Evolutionary conservation across 2,888 invertebrate genomes (phyloP).

Genomic region (Kryphioiulus occultus): DNA sequence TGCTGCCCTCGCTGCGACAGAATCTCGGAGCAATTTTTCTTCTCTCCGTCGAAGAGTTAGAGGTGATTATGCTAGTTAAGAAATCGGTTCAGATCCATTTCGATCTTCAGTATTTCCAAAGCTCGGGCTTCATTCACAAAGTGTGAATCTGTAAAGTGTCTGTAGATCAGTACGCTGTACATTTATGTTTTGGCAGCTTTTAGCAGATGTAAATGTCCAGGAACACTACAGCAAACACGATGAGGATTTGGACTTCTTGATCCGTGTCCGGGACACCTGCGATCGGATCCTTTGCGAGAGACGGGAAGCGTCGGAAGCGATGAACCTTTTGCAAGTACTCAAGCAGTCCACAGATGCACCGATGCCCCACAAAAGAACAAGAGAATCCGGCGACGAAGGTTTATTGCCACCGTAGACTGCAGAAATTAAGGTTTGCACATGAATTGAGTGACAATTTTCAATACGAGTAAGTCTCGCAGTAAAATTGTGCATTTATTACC

Average conservation of each 20-base stretch:
- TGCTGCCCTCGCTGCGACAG: background rate
- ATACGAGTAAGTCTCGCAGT: background rate
- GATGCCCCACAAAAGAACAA: background rate
- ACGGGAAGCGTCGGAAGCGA: constrained; percentile 44
- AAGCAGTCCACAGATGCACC: background rate
- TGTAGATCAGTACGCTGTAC: too few species aligned
- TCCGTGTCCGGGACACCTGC: constrained; percentile 44
- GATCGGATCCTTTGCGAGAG: constrained; percentile 26
- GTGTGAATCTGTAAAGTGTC: too few species aligned
- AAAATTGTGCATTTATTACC: background rate
- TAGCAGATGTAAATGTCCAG: constrained; percentile 39
- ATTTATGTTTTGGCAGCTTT: background rate
- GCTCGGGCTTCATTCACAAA: too few species aligned
- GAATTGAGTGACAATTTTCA: background rate
- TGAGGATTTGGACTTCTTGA: background rate
- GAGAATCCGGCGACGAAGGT: background rate
- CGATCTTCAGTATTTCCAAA: too few species aligned
- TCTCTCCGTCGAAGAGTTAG: constrained; percentile 42
- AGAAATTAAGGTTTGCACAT: too few species aligned
- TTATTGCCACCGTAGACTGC: background rate
- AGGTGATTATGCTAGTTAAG: background rate
- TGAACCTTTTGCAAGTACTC: constrained; percentile 42
- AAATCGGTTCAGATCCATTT: background rate
- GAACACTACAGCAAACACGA: background rate
- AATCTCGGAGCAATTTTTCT: constrained; percentile 41